Evolutionary conservation across 2,113 vertebrate species (phyloP), one percentile per base, ranked within the genome.

Genomic region (Malurus elegans): DNA sequence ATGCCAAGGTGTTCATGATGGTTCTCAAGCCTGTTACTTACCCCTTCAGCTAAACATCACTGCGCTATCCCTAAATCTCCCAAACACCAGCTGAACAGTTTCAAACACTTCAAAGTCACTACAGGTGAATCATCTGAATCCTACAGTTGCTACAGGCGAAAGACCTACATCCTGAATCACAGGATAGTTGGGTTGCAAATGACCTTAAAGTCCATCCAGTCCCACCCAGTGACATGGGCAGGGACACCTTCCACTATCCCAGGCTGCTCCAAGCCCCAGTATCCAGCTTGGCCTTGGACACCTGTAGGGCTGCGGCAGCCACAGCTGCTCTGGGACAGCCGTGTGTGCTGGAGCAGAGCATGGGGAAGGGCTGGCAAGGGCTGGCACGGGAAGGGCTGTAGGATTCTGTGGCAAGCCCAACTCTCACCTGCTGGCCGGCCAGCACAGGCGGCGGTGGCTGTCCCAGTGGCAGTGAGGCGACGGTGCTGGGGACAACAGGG

Each of bases 401-500:
- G 38, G 38, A 38, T 38, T 38, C 38, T 2, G 4, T 0, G 3
- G 85, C 31, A 57, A 10, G 61, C 53, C 18, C 18, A 29, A 26
- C 34, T 62, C 98, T 98, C 74, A 99, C 99, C 98, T 98, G 98
- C 92, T 98, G 98, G 69, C 93, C 17, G 0, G 95, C 58, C 82
- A 98, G 95, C 17, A 90, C 79, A 0, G 98, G 91, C 20, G 97
- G 92, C 21, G 97, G 81, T 0, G 87, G 54, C 65, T 96, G 96
- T 36, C 94, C 97, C 19, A 96, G 76, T 1, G 93, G 97, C 21
- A 96, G 74, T 2, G 98, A 79, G 57, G 97, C 36, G 17, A 97
- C 93, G 0, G 97, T 96, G 24, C 80, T 97, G 18, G 98, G 96
- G 53, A 97, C 87, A 5, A 97, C 85, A 0, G 98, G 82, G 40